Evolutionary conservation across 2,113 vertebrate genomes (phyloP), one percentile per base, ranked within the genome.

Genomic region (Catharus bicknelli): DNA sequence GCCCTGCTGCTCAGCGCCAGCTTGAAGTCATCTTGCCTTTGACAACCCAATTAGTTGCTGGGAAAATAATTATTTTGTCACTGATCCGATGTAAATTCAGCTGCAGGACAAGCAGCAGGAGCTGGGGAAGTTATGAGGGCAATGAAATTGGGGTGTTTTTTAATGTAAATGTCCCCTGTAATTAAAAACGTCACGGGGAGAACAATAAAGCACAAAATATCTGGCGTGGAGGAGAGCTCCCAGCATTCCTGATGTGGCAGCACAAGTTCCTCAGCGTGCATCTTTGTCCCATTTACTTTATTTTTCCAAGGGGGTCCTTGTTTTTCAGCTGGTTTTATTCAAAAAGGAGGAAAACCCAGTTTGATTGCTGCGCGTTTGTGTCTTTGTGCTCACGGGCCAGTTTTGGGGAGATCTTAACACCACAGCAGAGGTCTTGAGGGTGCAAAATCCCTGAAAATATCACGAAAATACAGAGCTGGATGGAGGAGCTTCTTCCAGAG

Each of bases 31-130:
- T 87, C 91, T 85, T 86, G 89, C 22, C n/a, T 92, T 73, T 89
- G 74, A 92, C 84, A 91, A 87, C 70, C 78, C 70, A 89, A 89
- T 96, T 92, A 76, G 81, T 80, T 89, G 84, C 92, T 73, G 78
- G 81, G 84, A 86, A 94, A 90, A 90, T 96, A 95, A 94, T 95
- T 89, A 72, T 63, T 45, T 16, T 90, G 83, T 90, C 67, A 77
- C 43, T 0, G 2, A 47, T 36, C 32, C 0, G 15, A 63, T 83
- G 87, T 93, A 80, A 94, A 81, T 86, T 95, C 84, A 91, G 59
- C 66, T 68, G 45, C 0, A 0, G 78, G 82, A 91, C 43, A 61
- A 94, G 83, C 95, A 90, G 91, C 16, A 0, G 84, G 87, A 40
- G 72, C 67, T 5, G 0, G 13, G 64, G 40, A 93, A 90, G 93